Evolutionary conservation across 2,888 invertebrate species (phyloP).

Genomic region (Synergus japonicus): DNA sequence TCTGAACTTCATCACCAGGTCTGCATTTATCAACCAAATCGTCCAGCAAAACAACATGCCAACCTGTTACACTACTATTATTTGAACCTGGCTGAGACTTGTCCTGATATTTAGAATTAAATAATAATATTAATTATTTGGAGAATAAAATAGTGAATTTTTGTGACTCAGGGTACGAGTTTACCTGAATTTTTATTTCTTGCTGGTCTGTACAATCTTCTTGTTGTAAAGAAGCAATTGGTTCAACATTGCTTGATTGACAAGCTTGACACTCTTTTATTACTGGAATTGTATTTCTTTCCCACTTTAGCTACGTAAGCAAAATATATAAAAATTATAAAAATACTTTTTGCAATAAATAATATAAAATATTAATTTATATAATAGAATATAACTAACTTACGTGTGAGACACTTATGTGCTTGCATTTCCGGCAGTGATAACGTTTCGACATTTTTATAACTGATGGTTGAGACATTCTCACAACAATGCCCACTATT

Average conservation of each 20-base stretch:
- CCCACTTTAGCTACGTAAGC: slow-evolving; percentile 70
- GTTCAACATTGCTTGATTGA: slow-evolving; percentile 67
- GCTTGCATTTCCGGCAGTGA: slow-evolving; percentile 88
- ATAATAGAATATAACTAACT: slow-evolving; percentile 53
- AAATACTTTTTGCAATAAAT: neutral
- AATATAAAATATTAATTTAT: too few species aligned
- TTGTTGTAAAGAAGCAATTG: slow-evolving; percentile 77
- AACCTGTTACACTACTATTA: slow-evolving; percentile 61
- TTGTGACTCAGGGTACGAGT: neutral
- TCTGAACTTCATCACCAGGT: slow-evolving; percentile 92
- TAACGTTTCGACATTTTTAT: slow-evolving; percentile 87
- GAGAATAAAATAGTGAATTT: neutral
- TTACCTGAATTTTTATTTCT: slow-evolving; percentile 89
- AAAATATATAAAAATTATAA: slow-evolving; percentile 7
- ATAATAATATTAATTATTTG: neutral
- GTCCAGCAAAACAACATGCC: slow-evolving; percentile 78
- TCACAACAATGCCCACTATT: slow-evolving; percentile 85
- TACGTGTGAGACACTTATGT: slow-evolving; percentile 82
- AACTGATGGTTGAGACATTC: slow-evolving; percentile 87
- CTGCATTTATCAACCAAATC: slow-evolving; percentile 92
- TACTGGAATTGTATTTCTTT: slow-evolving; percentile 67
- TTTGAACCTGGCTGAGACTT: slow-evolving; percentile 45
- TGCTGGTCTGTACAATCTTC: slow-evolving; percentile 89
- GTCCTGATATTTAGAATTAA: slow-evolving; percentile 38
- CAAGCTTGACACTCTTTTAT: slow-evolving; percentile 69